phyloP scores from a whole-genome alignment of 2,888 invertebrate genomes.

The Leptodirus hochenwartii region DNA sequence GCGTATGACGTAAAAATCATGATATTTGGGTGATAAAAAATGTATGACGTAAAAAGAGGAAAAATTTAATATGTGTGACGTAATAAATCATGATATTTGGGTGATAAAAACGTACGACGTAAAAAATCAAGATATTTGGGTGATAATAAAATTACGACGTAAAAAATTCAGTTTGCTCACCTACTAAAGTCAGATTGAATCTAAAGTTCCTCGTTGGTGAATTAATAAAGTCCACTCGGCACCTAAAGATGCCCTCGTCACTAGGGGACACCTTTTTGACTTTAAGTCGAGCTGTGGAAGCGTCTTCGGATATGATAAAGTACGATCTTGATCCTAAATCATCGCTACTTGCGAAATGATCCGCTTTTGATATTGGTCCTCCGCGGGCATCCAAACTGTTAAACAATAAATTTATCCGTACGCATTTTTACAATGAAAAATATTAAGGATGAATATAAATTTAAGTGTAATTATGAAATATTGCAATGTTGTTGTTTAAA shows the following conservation, averaged over 20 bases:
- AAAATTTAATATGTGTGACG: too few relatives aligned
- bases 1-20: too few relatives aligned
- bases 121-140: conserved; percentile 4
- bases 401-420: too few relatives aligned
- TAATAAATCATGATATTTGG: too few relatives aligned
- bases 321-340: conserved; percentile 58
- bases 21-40: too few relatives aligned
- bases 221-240: conserved; percentile 76
- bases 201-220: conserved; percentile 76
- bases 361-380: conserved; percentile 42
- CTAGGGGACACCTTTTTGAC: conserved; percentile 50
- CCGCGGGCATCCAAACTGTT: conserved; percentile 61
- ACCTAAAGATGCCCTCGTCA: conserved; percentile 74
- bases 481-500: not conserved
- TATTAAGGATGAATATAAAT: too few relatives aligned
- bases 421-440: too few relatives aligned
- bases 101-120: too few relatives aligned
- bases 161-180: conserved; percentile 35
- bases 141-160: conserved; percentile 4
- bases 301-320: conserved; percentile 53
- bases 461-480: too few relatives aligned
- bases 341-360: conserved; percentile 62
- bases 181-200: conserved; percentile 73
- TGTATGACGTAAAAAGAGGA: too few relatives aligned
- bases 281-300: conserved; percentile 53